phyloP scores from a whole-genome alignment of 2,113 vertebrate species.

The Willisornis vidua region DNA sequence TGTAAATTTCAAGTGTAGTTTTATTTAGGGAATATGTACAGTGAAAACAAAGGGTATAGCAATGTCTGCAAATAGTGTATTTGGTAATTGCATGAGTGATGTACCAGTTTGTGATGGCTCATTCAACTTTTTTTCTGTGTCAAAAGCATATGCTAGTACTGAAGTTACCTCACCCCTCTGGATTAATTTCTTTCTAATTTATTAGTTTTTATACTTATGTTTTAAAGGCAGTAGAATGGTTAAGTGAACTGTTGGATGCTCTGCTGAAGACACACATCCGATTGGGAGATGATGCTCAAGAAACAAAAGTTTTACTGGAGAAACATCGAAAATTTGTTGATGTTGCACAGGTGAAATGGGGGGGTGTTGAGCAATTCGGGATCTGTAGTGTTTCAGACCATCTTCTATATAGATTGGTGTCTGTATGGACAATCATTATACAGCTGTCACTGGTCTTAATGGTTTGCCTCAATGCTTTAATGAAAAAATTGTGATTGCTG shows the following conservation, averaged over 20 bases:
- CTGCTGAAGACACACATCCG: slow-evolving; percentile 93
- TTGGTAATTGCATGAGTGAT: not conserved
- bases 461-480: not conserved
- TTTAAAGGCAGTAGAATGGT: slow-evolving; percentile 93
- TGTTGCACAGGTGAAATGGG: slow-evolving; percentile 89
- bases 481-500: not conserved
- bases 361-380: not conserved
- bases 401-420: not conserved
- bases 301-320: slow-evolving; percentile 94
- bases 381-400: not conserved
- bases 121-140: not conserved
- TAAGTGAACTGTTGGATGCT: slow-evolving; percentile 93
- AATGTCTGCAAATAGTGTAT: not conserved
- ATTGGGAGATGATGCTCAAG: slow-evolving; percentile 91
- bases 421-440: not conserved
- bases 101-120: not conserved
- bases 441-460: not conserved
- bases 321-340: slow-evolving; percentile 99
- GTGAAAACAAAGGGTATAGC: not conserved
- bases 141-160: not conserved
- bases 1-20: not conserved
- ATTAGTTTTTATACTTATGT: not conserved
- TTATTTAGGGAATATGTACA: not conserved
- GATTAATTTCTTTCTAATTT: not conserved
- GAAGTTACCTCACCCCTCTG: not conserved